Percentiles rank a stretch among this genome's conserved stretches.
Conservation (phyloP, 2,888 invertebrate species). For the Ormyrus nitidulus region DNA sequence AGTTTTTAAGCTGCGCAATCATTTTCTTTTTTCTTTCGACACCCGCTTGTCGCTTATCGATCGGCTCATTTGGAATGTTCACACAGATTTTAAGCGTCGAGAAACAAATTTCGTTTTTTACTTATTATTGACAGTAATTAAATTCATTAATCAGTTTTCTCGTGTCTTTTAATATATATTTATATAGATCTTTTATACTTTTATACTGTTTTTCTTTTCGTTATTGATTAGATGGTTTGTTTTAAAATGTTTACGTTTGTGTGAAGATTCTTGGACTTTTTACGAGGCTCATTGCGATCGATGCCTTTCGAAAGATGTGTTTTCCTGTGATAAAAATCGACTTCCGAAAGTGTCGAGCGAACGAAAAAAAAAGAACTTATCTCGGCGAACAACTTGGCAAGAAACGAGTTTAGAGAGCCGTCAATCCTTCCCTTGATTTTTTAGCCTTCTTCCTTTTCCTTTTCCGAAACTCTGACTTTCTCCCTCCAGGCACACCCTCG, state of each 20-base stretch:
- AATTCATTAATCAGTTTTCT: slow-evolving; percentile 16
- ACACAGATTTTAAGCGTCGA: slow-evolving; percentile 51
- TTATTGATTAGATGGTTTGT: slow-evolving; percentile 20
- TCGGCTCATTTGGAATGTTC: slow-evolving; percentile 59
- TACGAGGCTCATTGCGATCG: slow-evolving; percentile 41
- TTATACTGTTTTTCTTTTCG: slow-evolving; percentile 30
- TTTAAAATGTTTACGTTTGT: slow-evolving; percentile 31
- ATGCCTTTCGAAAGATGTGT: slow-evolving; percentile 53
- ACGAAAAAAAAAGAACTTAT: slow-evolving; percentile 3
- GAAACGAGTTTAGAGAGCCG: slow-evolving; percentile 12
- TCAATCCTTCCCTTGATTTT: slow-evolving; percentile 41
- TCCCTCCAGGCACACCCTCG: slow-evolving; percentile 54
- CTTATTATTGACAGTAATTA: slow-evolving; percentile 26
- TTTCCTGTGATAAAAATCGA: slow-evolving; percentile 46
- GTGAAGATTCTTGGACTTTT: slow-evolving; percentile 45
- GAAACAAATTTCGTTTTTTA: slow-evolving; percentile 43
- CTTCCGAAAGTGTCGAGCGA: slow-evolving; percentile 50
- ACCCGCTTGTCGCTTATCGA: slow-evolving; percentile 58
- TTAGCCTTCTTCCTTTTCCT: slow-evolving; percentile 56
- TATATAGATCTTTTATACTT: slow-evolving; percentile 21
- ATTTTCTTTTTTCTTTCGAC: slow-evolving; percentile 52
- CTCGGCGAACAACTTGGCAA: not conserved
- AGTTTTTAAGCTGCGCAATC: slow-evolving; percentile 23
- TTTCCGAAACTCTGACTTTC: slow-evolving; percentile 57
- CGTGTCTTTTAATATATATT: slow-evolving; percentile 14